Conservation (phyloP, 2,797 vertebrate genomes). For the Petrocephalus schoutedeni region DNA sequence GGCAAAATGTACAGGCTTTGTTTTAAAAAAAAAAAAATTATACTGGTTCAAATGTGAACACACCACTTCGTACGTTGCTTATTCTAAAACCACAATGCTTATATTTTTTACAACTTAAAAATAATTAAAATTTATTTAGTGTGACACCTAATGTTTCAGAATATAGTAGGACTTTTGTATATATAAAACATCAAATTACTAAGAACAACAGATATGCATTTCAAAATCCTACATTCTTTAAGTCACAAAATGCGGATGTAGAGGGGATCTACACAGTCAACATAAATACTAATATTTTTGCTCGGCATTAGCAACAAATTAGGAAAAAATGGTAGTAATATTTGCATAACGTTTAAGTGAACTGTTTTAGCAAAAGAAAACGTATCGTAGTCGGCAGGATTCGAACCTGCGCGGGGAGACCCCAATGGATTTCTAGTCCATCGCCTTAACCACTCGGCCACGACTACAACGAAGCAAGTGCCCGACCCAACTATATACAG, state of each 20-base stretch:
- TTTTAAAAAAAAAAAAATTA: not conserved
- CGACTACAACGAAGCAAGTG: constrained; percentile 36
- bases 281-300: not conserved
- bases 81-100: not conserved
- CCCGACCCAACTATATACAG: no score
- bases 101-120: not conserved
- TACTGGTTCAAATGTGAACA: not conserved
- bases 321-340: not conserved
- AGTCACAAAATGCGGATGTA: not conserved
- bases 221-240: not conserved
- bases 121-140: not conserved
- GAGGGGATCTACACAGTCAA: not conserved
- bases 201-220: not conserved
- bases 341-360: not conserved
- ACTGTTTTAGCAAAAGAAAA: no score
- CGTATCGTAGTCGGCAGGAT: constrained; percentile 46
- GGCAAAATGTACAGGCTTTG: not conserved
- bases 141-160: not conserved
- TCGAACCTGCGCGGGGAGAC: constrained; percentile 60
- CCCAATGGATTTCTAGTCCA: constrained; percentile 62
- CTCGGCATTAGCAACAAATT: not conserved
- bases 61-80: not conserved
- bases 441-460: constrained; percentile 63
- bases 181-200: not conserved
- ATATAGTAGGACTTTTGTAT: not conserved